Evolutionary conservation across 2,113 vertebrate species (phyloP), one percentile per base, ranked within the genome.

Genomic region (Pseudorectes ferrugineus): DNA sequence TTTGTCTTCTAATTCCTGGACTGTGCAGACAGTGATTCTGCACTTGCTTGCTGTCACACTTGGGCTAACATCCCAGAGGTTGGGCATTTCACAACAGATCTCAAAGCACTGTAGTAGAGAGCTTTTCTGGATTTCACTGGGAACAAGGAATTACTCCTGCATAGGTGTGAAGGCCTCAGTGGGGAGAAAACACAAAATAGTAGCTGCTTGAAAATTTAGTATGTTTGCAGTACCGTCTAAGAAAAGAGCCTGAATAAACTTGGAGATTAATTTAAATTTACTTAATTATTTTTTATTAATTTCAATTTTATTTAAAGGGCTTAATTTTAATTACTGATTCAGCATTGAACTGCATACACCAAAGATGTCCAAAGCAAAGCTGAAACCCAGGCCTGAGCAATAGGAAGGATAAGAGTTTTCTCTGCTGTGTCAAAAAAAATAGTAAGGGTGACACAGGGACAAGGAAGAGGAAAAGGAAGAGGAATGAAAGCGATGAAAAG

Each of bases 391-490:
- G 36, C 31, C 35, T 45, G 16, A 72, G 36, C 23, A 93, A 61
- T 5, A 26, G 19, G 25, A 83, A 74, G 22, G 16, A 49, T 38
- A 10, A 67, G 36, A 42, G 20, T 25, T 74, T 85, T 78, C 80
- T 68, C 11, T 2, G 2, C 31, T 6, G 1, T 42, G 31, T 52
- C 4, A 54, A 79, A 92, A 78, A 71, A 85, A 70, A 71, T 33
- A 62, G 10, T 26, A 58, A 72, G 15, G 25, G 13, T 79, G 65
- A 86, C 7, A 3, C 17, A 25, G 19, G 29, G 54, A 83, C 20
- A 42, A 52, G 87, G 70, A 94, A 93, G 45, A 88, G 82, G 88
- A 96, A 96, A 92, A 75, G 74, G 77, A 92, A 91, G 57, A 72
- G 24, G 65, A 61, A 88, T 81, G 19, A 90, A 80, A 94, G 38